Percentiles rank a stretch among this genome's conserved stretches.
Conservation (phyloP, 2,113 vertebrate genomes). For the Uria aalge region DNA sequence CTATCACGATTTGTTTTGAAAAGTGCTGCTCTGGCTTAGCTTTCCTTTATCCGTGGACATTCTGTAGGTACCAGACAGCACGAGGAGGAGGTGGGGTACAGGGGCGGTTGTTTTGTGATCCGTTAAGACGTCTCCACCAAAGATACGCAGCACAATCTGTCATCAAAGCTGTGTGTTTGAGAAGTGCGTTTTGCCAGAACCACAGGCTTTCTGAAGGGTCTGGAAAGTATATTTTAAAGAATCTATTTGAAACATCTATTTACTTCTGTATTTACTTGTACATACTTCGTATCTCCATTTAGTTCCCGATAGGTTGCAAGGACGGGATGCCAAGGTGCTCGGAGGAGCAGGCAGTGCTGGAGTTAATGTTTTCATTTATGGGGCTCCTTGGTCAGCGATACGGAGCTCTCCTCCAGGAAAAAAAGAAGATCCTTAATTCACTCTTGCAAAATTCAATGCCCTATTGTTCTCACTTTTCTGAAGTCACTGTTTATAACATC, state of each 20-base stretch:
- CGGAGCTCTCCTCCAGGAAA: slow-evolving; percentile 20
- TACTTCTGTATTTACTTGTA: neutral
- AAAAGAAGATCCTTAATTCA: slow-evolving; percentile 8
- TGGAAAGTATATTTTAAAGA: neutral
- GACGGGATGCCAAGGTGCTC: neutral
- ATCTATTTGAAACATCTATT: neutral
- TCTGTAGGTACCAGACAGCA: rapidly evolving
- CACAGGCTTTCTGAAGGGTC: neutral
- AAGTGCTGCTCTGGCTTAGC: neutral
- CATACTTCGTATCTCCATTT: neutral
- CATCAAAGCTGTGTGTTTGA: neutral
- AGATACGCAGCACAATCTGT: neutral
- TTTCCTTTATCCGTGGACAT: neutral
- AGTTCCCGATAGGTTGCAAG: neutral
- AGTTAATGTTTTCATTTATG: slow-evolving; percentile 41
- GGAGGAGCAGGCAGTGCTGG: neutral
- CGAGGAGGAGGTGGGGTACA: neutral
- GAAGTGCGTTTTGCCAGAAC: neutral
- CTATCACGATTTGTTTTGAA: neutral
- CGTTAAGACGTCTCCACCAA: neutral
- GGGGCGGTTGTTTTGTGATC: neutral
- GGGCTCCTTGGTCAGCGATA: slow-evolving; percentile 28
- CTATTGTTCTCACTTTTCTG: slow-evolving; percentile 46
- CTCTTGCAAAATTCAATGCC: slow-evolving; percentile 24
- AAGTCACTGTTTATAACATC: slow-evolving; percentile 40